Base-by-base conservation (phyloP, 2,888 invertebrate genomes). In the Trachelus troglodyta region DNA sequence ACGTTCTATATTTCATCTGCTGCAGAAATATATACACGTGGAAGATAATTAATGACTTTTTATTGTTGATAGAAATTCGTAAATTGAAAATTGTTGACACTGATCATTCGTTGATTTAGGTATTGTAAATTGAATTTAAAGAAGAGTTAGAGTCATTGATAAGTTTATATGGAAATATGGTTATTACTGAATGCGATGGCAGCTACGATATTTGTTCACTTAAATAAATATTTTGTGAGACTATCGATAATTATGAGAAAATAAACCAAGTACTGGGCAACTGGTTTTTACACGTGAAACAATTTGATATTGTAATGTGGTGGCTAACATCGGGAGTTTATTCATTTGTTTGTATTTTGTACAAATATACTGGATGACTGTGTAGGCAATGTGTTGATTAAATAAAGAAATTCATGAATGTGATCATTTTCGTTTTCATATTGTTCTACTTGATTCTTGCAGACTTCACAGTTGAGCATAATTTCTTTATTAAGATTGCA, bases 401-500 rank as follows among this genome's bases (percentile, higher is more conserved):
- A 56, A 56, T 56, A 56, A 56, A 56, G 23, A 23, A 56, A 23
- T 23, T 56, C 23, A 23, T 56, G 23, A 56, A 56, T 56, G 56
- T 56, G 56, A 23, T 56, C 56, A 56, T 56, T 56, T 56, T 56
- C 23, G 56, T 56, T 23, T 56, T 56, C 23, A 34, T 74, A 34
- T 23, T n/a, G 33, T 74, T 31, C 76, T 74, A 86, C 37, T 84
- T 83, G 15, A 83, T 81, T 40, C 75, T 81, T 1, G 86, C 74
- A 12, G 81, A 80, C 74, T 81, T 84, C 74, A 76, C 75, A 11
- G 85, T 81, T 6, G 89, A 85, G 37, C 88, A 90, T 11, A 90
- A 76, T 31, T 87, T 84, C 77, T 90, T 91, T 34, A 90, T 82
- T 0, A 85, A 88, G n/a, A 83, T 81, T 4, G 85, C 87, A 1